Base-by-base conservation (phyloP, 2,113 vertebrate genomes). In the Gavia stellata region DNA sequence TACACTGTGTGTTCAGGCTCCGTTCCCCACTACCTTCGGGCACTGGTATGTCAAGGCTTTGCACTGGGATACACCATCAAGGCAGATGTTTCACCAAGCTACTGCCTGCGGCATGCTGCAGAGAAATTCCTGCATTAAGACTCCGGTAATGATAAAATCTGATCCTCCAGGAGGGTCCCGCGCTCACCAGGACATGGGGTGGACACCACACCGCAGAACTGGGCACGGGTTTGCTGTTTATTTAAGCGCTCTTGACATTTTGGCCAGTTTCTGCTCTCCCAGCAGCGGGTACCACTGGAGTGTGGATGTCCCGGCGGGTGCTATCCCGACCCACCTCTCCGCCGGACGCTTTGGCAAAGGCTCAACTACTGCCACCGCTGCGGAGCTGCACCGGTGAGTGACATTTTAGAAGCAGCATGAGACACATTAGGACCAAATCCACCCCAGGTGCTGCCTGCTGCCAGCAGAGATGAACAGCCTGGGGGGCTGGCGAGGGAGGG, bases 371-470 rank as follows among this genome's bases (percentile, higher is more conserved):
- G n/a, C n/a, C n/a, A n/a, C n/a, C n/a, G n/a, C n/a, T n/a, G n/a
- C n/a, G 1, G 38, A n/a, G 47, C 65, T 8, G 34, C 31, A 5
- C 25, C 1, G 3, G 17, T 0, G 1, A 33, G 23, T 0, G 66
- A 47, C 2, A 1, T 6, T 26, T 26, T 6, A 25, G 45, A 25
- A 53, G 86, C 38, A 25, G 26, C 17, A 0, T 7, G 17, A 45
- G 26, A 13, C 34, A 29, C 53, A 18, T 49, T 2, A 12, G 52
- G 75, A n/a, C 20, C 62, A 34, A 47, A 59, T 40, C 58, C 72
- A 26, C 6, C 12, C 17, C 56, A 17, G 58, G 36, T 36, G 81
- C 70, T 10, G 52, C 6, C 81, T 67, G 67, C 56, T 56, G 49
- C 45, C 36, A 11, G 53, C 31, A 12, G 58, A 23, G 72, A 47